Evolutionary conservation across 2,888 invertebrate genomes (phyloP), one percentile per base, ranked within the genome.

Genomic region (Archips crataeganus): DNA sequence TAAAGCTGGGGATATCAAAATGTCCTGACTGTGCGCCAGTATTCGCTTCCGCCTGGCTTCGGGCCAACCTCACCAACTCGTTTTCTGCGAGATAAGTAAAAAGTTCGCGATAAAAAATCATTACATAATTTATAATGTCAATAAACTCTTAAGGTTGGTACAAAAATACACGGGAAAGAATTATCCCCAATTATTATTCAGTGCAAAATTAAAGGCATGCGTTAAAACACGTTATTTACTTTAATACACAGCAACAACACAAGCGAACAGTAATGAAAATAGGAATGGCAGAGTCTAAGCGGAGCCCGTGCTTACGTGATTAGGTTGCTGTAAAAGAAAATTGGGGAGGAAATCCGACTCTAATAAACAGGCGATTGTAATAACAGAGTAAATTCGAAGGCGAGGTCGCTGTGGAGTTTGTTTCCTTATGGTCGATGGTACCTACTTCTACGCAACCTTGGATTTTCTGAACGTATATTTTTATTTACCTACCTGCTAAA

Each of bases 11-110:
- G 79, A 82, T 88, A 89, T 89, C 90, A 87, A 86, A 89, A 87
- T 86, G 87, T 86, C 87, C 88, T 85, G 89, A 87, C 82, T 85
- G 81, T 76, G 86, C 85, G 88, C 90, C 90, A 90, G 89, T 84
- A 91, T 89, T 87, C 85, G 85, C 85, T 88, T 87, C 86, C 87
- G 84, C 78, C 86, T 93, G 93, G 93, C 91, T 76, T 36, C 73
- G 75, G 57, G 91, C 93, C 93, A 93, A 82, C 85, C 83, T 81
- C 82, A 82, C 79, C 80, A 81, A 84, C 80, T 83, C 82, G 76
- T 80, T 80, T 81, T 81, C 80, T 83, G 78, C 79, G 84, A 82
- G 83, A 84, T 78, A 80, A 83, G 76, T 78, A 76, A 84, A 79
- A 85, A 85, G 85, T 82, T 79, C 77, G 79, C 54, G 60, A 71